Conservation (phyloP, 2,888 invertebrate genomes). For the Thymelicus lineola region DNA sequence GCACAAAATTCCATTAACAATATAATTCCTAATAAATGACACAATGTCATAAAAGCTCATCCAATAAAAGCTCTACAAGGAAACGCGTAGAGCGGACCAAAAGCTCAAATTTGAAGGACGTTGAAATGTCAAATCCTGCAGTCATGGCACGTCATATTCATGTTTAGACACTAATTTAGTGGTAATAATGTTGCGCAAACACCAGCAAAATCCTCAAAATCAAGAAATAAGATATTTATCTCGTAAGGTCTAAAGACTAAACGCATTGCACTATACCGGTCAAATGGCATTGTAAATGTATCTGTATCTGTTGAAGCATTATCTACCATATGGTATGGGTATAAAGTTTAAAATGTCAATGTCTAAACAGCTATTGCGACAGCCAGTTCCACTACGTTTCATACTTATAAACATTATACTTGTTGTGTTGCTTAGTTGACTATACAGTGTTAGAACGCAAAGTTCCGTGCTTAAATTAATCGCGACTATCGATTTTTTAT, state of each 20-base stretch:
- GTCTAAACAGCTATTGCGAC: conserved; percentile 62
- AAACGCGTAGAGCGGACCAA: background rate
- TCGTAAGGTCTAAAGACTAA: conserved; percentile 20
- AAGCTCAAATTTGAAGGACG: conserved; percentile 6
- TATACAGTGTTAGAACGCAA: conserved; percentile 74
- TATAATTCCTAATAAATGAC: too few relatives aligned
- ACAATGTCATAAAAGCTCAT: too few relatives aligned
- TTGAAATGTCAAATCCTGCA: conserved; percentile 26
- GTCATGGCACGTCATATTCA: background rate
- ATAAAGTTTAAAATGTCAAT: conserved; percentile 46
- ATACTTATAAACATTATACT: conserved; percentile 79
- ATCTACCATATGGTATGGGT: conserved; percentile 46
- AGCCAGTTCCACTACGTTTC: conserved; percentile 69
- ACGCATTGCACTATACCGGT: conserved; percentile 46
- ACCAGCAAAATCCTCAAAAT: conserved; percentile 23
- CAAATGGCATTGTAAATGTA: conserved; percentile 56
- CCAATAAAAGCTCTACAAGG: too few relatives aligned
- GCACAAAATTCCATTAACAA: too few relatives aligned
- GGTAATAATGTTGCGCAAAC: conserved; percentile 8
- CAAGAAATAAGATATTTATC: conserved; percentile 36
- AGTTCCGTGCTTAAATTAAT: conserved; percentile 60
- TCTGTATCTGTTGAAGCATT: conserved; percentile 48
- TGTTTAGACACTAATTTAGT: conserved; percentile 13
- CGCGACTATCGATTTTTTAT: conserved; percentile 32
- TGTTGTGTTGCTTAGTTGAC: conserved; percentile 75